These are phyloP conservation scores for Hoplostethus atlanticus DNA, from an alignment of 2,797 vertebrate species.

Conservation along the genomic window DNA sequence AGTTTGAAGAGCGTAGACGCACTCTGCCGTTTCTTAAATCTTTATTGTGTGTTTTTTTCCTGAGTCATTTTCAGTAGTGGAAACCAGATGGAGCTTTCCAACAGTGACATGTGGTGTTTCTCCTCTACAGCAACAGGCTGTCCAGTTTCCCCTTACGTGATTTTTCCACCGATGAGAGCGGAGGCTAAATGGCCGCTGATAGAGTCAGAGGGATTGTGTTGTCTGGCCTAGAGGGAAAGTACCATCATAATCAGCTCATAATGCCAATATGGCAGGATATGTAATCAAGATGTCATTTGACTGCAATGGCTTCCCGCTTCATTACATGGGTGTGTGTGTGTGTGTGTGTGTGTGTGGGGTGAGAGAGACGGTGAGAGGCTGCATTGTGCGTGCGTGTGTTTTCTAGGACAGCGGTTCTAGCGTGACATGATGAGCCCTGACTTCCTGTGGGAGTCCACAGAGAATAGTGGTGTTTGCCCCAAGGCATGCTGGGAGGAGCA, in stretches of 20 bases:
- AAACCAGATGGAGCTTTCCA: conserved; percentile 54
- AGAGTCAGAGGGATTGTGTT: conserved; percentile 30
- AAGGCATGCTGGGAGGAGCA: conserved; percentile 4
- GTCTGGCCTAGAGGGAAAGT: not conserved
- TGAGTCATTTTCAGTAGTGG: not conserved
- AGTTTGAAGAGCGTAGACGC: not conserved
- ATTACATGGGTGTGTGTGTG: not conserved
- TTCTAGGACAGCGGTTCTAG: conserved; percentile 5
- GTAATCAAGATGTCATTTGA: conserved; percentile 7
- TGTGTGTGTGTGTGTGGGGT: not conserved
- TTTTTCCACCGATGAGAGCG: conserved; percentile 37
- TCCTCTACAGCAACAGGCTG: conserved; percentile 10
- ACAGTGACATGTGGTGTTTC: conserved; percentile 42
- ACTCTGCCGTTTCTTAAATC: conserved; percentile 11
- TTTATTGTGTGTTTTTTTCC: conserved; percentile 16
- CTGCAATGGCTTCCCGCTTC: not conserved
- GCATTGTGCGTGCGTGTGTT: not conserved
- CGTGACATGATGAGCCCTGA: conserved; percentile 7
- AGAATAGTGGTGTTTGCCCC: not conserved
- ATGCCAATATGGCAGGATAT: not conserved
- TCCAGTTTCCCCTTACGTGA: conserved; percentile 8
- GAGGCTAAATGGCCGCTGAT: conserved; percentile 21
- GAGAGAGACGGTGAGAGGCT: not conserved
- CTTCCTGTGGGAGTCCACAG: conserved; percentile 9
- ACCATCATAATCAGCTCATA: not conserved